Percentiles rank a stretch among this genome's conserved stretches.
Conservation (phyloP, 1,140 invertebrate species). For the Matsumurasca onukii region DNA sequence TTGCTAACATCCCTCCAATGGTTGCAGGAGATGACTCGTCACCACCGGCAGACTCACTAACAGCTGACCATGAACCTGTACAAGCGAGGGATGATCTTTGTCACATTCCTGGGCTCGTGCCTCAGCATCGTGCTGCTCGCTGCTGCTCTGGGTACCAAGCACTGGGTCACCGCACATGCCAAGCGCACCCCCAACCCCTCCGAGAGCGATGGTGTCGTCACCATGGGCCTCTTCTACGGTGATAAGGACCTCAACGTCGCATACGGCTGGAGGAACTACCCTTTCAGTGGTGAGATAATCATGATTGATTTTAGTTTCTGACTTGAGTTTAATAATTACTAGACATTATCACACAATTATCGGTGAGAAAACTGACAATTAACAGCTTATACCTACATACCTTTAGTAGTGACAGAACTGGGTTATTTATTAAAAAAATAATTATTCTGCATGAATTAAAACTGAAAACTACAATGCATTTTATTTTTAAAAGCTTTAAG, state of each 20-base stretch:
- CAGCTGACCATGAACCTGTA: conserved; percentile 53
- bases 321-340: too few species aligned
- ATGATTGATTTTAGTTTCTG: too few species aligned
- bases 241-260: conserved; percentile 79
- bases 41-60: conserved; percentile 15
- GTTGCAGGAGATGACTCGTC: conserved; percentile 20
- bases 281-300: conserved; percentile 65
- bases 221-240: conserved; percentile 83
- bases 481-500: too few species aligned
- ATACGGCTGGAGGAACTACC: conserved; percentile 74
- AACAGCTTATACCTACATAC: background rate
- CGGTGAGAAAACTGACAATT: background rate
- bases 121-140: conserved; percentile 78
- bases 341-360: too few species aligned
- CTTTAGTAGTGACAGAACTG: too few species aligned
- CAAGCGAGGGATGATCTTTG: conserved; percentile 78
- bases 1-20: too few species aligned
- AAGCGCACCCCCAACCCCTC: conserved; percentile 63
- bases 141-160: conserved; percentile 80
- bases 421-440: too few species aligned
- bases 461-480: too few species aligned
- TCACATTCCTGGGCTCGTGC: conserved; percentile 85
- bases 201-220: conserved; percentile 73
- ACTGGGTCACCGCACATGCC: conserved; percentile 82
- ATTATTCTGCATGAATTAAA: too few species aligned